Percentiles rank a stretch among this genome's conserved stretches.
Conservation (phyloP, 2,888 invertebrate species). For the Plagiodera versicolora region DNA sequence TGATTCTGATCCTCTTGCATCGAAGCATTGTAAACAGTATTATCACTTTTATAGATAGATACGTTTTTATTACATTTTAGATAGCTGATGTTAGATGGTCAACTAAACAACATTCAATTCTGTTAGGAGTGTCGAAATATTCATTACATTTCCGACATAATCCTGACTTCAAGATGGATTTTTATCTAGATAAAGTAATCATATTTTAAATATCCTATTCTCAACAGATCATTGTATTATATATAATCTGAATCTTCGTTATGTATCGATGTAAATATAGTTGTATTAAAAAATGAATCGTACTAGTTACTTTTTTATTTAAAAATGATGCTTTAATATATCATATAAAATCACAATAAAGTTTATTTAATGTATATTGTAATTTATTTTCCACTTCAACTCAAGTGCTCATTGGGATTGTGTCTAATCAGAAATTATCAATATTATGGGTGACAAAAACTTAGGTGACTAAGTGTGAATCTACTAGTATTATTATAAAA, state of each 20-base stretch:
- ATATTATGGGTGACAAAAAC: constrained; percentile 13
- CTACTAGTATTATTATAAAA: constrained; percentile 19
- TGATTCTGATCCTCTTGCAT: neutral
- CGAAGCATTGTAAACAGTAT: neutral
- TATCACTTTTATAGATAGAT: too few relatives aligned
- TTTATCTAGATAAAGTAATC: too few relatives aligned
- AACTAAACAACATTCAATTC: too few relatives aligned
- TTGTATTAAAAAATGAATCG: constrained; percentile 25
- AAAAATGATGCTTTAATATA: constrained; percentile 42
- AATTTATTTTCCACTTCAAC: constrained; percentile 30
- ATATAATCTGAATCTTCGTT: too few relatives aligned
- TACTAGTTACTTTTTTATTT: constrained; percentile 41
- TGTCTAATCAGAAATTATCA: constrained; percentile 18
- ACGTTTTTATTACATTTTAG: too few relatives aligned
- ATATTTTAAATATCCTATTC: too few relatives aligned
- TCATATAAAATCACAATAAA: constrained; percentile 48
- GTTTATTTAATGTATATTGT: constrained; percentile 36
- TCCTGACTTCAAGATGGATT: too few relatives aligned
- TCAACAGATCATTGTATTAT: too few relatives aligned
- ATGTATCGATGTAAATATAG: constrained; percentile 14
- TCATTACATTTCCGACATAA: too few relatives aligned
- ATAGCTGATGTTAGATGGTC: too few relatives aligned
- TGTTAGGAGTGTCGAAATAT: too few relatives aligned
- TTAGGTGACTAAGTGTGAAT: constrained; percentile 22
- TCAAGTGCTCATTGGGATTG: constrained; percentile 11